Base-by-base conservation (phyloP, 2,888 invertebrate species). In the Lithophane socia region DNA sequence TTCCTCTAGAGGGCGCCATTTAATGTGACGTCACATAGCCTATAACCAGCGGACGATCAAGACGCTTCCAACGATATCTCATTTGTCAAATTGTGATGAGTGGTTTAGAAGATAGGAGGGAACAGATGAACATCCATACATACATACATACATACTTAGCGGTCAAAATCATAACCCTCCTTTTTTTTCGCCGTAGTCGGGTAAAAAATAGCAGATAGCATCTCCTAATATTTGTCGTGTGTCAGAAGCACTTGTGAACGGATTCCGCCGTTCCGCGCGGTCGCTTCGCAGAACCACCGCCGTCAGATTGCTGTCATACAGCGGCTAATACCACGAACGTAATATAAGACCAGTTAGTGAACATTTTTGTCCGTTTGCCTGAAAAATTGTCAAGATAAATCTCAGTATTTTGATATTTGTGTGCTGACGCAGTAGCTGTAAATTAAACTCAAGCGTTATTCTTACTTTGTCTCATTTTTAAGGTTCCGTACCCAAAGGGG, bases 271-370 rank as follows among this genome's bases (percentile, higher is more conserved):
- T 83, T 80, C 63, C 78, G n/a, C 61, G 78, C 73, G 73, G 80
- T 80, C 68, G 81, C 76, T 42, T 52, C 65, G 21, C 64, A 21
- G 68, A 42, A 75, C 79, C 75, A 37, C 84, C 18, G 72, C 80
- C 12, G 80, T 88, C 86, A 44, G 82, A 82, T 88, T 70, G 76
- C 73, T 88, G 84, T 86, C 86, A 77, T 72, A 72, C 24, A 61
- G 56, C 74, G 66, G 73, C 80, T 81, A 78, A 77, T 82, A 78
- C 74, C 72, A 18, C 79, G 61, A 68, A 56, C 69, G 64, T 72
- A 72, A 69, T 81, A 69, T 61, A 29, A 67, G 12, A 42, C 64
- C 71, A 77, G 77, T 80, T 73, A 65, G 52, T n/a, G 44, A 47
- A 58, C 24, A 71, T 64, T 68, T 63, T 52, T 66, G 9, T 18